A percentile compares a stretch with the other conserved stretches of the same genome.
These are phyloP conservation scores for Takifugu ocellatus DNA, from an alignment of 2,797 vertebrate species.

Conservation along the genomic window DNA sequence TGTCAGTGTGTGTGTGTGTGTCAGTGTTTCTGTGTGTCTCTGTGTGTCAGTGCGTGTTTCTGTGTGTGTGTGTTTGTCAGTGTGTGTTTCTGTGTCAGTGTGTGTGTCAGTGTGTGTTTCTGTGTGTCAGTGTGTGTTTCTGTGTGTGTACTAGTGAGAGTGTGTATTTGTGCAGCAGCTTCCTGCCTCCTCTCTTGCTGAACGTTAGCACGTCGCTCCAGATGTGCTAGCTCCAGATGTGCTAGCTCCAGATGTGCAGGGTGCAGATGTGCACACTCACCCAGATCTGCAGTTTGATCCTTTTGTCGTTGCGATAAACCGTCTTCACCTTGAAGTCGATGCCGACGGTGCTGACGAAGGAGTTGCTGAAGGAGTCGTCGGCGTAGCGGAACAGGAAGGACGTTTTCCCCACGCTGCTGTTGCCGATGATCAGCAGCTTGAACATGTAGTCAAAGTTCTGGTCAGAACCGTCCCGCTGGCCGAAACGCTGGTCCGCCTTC, in stretches of 20 bases:
- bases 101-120: no score
- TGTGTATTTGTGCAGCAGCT: background rate
- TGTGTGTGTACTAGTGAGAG: background rate
- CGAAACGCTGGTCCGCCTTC: conserved; percentile 89
- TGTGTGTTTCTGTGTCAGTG: no score
- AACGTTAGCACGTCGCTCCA: no score
- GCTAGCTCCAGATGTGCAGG: no score
- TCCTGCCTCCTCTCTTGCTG: background rate
- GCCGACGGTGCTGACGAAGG: conserved; percentile 95
- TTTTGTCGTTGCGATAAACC: conserved; percentile 93
- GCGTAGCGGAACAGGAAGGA: conserved; percentile 95
- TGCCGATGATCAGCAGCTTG: conserved; percentile 93
- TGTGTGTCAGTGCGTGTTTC: background rate
- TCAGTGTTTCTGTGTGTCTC: background rate
- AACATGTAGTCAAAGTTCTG: conserved; percentile 99
- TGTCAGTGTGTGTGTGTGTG: background rate
- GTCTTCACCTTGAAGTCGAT: conserved; percentile 99
- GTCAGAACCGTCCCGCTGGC: conserved; percentile 90
- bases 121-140: no score
- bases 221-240: no score
- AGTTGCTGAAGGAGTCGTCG: conserved; percentile 93
- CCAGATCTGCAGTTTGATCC: conserved; percentile 97
- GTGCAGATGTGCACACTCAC: conserved; percentile 68
- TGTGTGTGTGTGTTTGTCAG: no score
- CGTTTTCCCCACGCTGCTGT: conserved; percentile 96